Evolutionary conservation across 2,797 vertebrate species (phyloP), one percentile per base, ranked within the genome.

Genomic region (Molossus alvarezi): DNA sequence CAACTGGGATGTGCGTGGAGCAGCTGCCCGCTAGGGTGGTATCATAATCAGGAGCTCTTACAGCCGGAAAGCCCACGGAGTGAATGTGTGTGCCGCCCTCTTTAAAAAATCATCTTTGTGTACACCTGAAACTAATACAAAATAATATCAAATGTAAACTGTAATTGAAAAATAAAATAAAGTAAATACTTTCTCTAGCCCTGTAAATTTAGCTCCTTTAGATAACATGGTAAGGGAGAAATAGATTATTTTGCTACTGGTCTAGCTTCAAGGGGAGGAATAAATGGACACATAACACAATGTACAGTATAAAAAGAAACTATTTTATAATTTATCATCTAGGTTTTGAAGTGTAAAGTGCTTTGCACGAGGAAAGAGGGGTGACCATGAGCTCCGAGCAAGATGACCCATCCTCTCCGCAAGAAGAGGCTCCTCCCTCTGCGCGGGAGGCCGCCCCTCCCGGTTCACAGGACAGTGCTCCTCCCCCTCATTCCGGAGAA

Each of bases 271-370:
- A 94, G 29, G 58, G 71, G 58, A 91, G 65, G 33, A 58, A 60
- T 64, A 72, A 89, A 80, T 73, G 51, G 92, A 90, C 45, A 69
- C 6, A 29, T 3, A 23, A 17, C 3, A 58, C 17, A 71, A 33
- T 67, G 29, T 73, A 67, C 8, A n/a, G 8, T 71, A 88, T 94
- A 76, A 67, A 85, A 87, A 23, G 14, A 83, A 88, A 76, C 55
- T 9, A 5, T 73, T 94, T 94, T 93, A 4, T 72, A 65, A 96
- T 95, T 76, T 69, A 33, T n/a, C 18, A 17, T 69, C 14, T 53
- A 97, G 97, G 84, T 95, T 84, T 92, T 65, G 72, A 82, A 71
- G 51, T n/a, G 48, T 80, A 64, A 92, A 60, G 65, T 48, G 51
- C 23, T 55, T 41, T 3, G 12, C 10, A 23, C 69, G 14, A 92